These are phyloP conservation scores for Pachydiplax longipennis DNA, from an alignment of 2,888 invertebrate species.

Conservation along the genomic window DNA sequence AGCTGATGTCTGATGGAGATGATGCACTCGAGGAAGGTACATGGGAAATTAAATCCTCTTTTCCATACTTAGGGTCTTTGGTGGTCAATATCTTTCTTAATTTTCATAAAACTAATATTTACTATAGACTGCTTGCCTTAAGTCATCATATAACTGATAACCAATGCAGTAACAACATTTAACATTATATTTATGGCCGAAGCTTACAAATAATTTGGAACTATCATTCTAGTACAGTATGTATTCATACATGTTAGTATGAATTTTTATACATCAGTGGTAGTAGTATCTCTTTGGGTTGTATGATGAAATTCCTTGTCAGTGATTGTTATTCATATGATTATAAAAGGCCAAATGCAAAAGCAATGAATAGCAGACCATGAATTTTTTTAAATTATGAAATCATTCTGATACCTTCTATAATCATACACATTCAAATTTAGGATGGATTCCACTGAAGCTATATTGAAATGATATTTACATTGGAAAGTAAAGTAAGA, in stretches of 20 bases:
- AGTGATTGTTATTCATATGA: no score
- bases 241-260: neutral
- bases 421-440: neutral
- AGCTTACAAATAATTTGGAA: neutral
- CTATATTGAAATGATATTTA: no score
- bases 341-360: no score
- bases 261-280: no score
- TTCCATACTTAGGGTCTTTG: neutral
- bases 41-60: conserved; percentile 50
- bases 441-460: neutral
- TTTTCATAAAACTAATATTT: neutral
- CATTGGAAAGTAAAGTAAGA: no score
- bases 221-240: neutral
- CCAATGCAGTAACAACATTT: neutral
- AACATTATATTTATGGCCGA: neutral
- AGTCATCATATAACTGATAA: conserved; percentile 13
- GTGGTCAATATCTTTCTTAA: neutral
- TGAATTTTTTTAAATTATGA: no score
- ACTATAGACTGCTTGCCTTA: conserved; percentile 17
- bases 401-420: no score
- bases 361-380: no score
- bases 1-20: conserved; percentile 95
- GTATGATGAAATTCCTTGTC: no score
- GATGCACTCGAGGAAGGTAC: conserved; percentile 97
- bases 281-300: no score